Base-by-base conservation (phyloP, 2,113 vertebrate species). In the Rhinoderma darwinii region DNA sequence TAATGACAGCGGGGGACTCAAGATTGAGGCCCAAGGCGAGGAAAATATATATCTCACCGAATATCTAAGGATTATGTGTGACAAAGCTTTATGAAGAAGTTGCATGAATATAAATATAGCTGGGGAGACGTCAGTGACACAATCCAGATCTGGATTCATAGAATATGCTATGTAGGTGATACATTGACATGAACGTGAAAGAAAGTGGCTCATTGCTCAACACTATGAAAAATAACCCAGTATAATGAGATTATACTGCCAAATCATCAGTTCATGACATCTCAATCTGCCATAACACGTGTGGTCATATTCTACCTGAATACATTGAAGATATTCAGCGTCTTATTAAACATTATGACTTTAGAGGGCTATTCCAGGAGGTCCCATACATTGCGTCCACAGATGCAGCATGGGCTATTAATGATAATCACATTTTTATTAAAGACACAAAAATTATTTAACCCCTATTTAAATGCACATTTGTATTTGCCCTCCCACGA, bases 81-180 rank as follows among this genome's bases (percentile, higher is more conserved):
- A 63, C 35, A 61, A 61, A 59, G 17, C n/a, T 79, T 79, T 56
- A 79, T 56, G 22, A 56, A 59, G 77, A 51, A 41, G 77, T n/a
- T 17, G 32, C 11, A 9, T 8, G 78, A 27, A 43, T 81, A 81
- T 81, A 81, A 63, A 81, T 43, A 81, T 80, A 80, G 77, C 32
- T 43, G 22, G 35, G 15, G 54, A 80, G 39, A 8, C 17, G 35
- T 43, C 78, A 63, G 56, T 51, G 76, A 56, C 30, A 56, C 50
- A 78, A 30, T 56, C 50, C 35, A 56, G 25, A 79, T 56, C 2
- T 56, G 77, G 17, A 80, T n/a, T 4, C 37, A 59, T 22, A 80
- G 51, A 20, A 39, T 41, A 61, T 59, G 35, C 54, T 70, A 70
- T 70, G 39, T 63, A 70, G 39, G 68, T 22, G 35, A 72, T 72